Evolutionary conservation across 1,140 invertebrate species (phyloP).

Genomic region (Saccostrea cuccullata): DNA sequence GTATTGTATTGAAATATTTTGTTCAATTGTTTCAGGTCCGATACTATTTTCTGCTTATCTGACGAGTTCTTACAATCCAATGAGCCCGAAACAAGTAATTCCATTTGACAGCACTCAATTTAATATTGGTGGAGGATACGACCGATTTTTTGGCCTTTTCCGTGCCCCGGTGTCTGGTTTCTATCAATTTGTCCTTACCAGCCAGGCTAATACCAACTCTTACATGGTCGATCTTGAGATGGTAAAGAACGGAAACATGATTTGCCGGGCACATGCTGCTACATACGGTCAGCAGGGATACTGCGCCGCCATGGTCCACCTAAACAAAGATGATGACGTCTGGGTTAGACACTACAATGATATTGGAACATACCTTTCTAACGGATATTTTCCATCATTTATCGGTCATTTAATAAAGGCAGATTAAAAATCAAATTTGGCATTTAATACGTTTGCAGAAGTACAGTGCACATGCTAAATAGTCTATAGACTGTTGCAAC

Average conservation of each 20-base stretch:
- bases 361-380: not conserved
- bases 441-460: no score
- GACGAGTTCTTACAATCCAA: not conserved
- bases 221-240: conserved; percentile 31
- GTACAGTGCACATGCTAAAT: no score
- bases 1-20: no score
- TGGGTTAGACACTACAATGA: conserved; percentile 31
- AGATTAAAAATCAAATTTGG: conserved; percentile 8
- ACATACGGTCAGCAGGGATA: not conserved
- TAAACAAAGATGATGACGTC: conserved; percentile 29
- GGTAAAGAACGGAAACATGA: conserved; percentile 19
- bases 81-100: conserved; percentile 41
- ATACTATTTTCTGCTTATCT: conserved; percentile 33
- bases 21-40: not conserved
- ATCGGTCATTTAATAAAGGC: conserved; percentile 41
- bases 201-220: not conserved
- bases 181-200: conserved; percentile 41
- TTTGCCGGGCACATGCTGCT: conserved; percentile 30
- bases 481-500: no score
- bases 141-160: conserved; percentile 36
- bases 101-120: not conserved
- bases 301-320: conserved; percentile 39
- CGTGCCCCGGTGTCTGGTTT: not conserved
- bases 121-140: conserved; percentile 26
- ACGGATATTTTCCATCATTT: not conserved